A percentile compares a stretch with the other conserved stretches of the same genome.
phyloP scores from a whole-genome alignment of 2,888 invertebrate species.

The Gari tellinella region DNA sequence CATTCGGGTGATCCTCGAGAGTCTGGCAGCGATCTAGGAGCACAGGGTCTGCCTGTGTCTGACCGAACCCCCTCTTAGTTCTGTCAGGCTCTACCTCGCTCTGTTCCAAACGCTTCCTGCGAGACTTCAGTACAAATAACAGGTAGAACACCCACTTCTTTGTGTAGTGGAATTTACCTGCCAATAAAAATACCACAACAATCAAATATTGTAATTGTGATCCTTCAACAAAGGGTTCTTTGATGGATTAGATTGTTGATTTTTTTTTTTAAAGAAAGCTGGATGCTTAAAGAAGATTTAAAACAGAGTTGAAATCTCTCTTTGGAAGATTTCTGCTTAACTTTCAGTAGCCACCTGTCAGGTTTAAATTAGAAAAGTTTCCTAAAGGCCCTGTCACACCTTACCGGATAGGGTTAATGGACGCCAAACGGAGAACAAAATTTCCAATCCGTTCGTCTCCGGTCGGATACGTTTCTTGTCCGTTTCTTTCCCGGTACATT shows the following conservation, averaged over 20 bases:
- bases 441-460: too few relatives aligned
- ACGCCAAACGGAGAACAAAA: too few relatives aligned
- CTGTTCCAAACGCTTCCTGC: constrained; percentile 32
- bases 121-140: constrained; percentile 62
- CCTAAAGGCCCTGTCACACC: too few relatives aligned
- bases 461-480: too few relatives aligned
- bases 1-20: constrained; percentile 64
- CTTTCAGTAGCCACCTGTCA: too few relatives aligned
- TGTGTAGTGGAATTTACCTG: constrained; percentile 73
- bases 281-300: too few relatives aligned
- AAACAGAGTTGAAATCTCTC: too few relatives aligned
- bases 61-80: constrained; percentile 63
- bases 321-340: too few relatives aligned
- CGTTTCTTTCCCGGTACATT: too few relatives aligned
- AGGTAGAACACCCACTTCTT: constrained; percentile 67
- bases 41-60: constrained; percentile 49
- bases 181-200: constrained; percentile 4
- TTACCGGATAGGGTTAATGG: too few relatives aligned
- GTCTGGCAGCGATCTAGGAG: constrained; percentile 62
- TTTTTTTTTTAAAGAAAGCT: too few relatives aligned
- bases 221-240: neutral
- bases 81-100: constrained; percentile 14
- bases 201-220: neutral
- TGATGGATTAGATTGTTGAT: neutral
- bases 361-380: too few relatives aligned